Percentiles rank a stretch among this genome's conserved stretches.
phyloP scores from a whole-genome alignment of 2,113 vertebrate genomes.

The Rhinoptilus africanus region DNA sequence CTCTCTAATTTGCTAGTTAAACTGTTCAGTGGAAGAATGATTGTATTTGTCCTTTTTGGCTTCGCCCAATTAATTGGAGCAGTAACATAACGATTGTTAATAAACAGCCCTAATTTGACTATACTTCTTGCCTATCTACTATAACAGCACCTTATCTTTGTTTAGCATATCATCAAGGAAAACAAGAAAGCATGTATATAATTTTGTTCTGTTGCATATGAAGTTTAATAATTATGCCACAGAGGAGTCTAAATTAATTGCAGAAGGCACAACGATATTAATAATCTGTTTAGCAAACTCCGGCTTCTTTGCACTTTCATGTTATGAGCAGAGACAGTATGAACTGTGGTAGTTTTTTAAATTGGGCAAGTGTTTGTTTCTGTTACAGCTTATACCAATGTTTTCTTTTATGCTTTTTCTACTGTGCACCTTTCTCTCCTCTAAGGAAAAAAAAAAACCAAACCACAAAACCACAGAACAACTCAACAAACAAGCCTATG shows the following conservation, averaged over 20 bases:
- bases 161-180: conserved; percentile 54
- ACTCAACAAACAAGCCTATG: neutral
- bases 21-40: conserved; percentile 63
- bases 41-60: conserved; percentile 68
- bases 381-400: conserved; percentile 7
- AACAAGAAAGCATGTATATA: conserved; percentile 43
- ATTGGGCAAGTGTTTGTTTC: neutral
- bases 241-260: conserved; percentile 66
- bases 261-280: conserved; percentile 57
- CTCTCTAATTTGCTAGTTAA: conserved; percentile 42
- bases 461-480: neutral
- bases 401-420: conserved; percentile 38
- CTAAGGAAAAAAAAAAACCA: neutral
- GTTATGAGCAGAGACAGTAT: neutral
- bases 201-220: conserved; percentile 62
- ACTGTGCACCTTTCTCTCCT: neutral
- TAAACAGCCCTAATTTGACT: conserved; percentile 40
- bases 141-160: conserved; percentile 18
- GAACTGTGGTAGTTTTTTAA: conserved; percentile 20
- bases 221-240: conserved; percentile 65
- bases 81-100: conserved; percentile 49
- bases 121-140: conserved; percentile 52
- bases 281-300: conserved; percentile 67
- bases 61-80: conserved; percentile 69
- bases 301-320: conserved; percentile 35